phyloP scores from a whole-genome alignment of 1,140 invertebrate genomes.

The Rhopalosiphum maidis region DNA sequence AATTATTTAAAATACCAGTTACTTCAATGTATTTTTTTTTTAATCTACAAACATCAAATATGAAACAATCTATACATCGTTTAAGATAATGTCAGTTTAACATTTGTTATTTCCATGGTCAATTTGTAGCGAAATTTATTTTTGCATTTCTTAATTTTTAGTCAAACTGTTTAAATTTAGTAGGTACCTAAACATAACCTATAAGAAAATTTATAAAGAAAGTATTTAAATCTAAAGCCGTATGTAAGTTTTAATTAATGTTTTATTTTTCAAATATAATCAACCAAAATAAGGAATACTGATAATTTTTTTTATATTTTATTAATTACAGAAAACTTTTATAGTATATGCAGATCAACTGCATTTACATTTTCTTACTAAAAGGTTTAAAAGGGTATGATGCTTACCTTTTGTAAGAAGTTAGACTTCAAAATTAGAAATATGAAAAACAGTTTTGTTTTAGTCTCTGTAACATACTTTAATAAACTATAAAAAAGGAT shows the following conservation, averaged over 20 bases:
- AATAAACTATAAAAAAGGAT: background rate
- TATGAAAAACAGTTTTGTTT: background rate
- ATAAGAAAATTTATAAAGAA: background rate
- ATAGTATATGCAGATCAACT: background rate
- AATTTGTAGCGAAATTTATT: background rate
- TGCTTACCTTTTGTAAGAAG: background rate
- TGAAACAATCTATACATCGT: background rate
- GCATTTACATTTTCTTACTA: background rate
- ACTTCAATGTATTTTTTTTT: background rate
- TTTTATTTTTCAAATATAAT: background rate
- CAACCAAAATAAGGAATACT: background rate
- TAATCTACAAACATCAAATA: too few relatives aligned
- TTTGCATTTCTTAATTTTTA: background rate
- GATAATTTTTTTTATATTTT: background rate
- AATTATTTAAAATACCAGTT: background rate
- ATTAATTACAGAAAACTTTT: background rate
- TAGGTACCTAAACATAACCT: background rate
- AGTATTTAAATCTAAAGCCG: background rate
- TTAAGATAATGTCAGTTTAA: background rate
- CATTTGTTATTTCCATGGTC: background rate
- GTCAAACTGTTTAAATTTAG: background rate
- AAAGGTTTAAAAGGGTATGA: background rate
- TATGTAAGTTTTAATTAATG: background rate
- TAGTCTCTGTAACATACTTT: background rate
- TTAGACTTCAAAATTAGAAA: background rate